Evolutionary conservation across 2,113 vertebrate genomes (phyloP).

Genomic region (Notiomystis cincta): DNA sequence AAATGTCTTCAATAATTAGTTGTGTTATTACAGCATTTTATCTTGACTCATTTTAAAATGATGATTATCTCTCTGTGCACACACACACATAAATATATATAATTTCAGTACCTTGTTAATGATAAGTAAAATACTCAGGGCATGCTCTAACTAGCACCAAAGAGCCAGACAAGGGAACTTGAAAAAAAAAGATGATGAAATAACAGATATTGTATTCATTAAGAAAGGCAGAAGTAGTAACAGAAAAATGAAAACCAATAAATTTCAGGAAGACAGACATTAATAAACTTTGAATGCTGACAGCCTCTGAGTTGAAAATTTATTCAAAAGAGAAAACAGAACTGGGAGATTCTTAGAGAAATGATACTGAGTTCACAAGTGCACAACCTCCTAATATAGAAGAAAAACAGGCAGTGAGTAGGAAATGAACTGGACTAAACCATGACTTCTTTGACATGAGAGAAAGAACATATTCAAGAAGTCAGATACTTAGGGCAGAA

Average conservation of each 20-base stretch:
- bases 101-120: background rate
- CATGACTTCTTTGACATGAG: background rate
- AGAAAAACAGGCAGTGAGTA: background rate
- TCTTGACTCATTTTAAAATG: background rate
- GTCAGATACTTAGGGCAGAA: background rate
- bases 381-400: background rate
- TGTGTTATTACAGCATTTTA: background rate
- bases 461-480: background rate
- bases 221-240: background rate
- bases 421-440: background rate
- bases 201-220: background rate
- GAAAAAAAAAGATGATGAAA: background rate
- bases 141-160: background rate
- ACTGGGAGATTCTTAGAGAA: background rate
- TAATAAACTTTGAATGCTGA: background rate
- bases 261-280: background rate
- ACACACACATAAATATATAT: fast-evolving
- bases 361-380: background rate
- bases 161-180: background rate
- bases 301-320: background rate
- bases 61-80: background rate
- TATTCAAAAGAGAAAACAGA: background rate
- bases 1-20: background rate
- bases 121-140: background rate
- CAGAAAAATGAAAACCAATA: background rate